Base-by-base conservation (phyloP, 2,888 invertebrate species). In the Schizaphis graminum region DNA sequence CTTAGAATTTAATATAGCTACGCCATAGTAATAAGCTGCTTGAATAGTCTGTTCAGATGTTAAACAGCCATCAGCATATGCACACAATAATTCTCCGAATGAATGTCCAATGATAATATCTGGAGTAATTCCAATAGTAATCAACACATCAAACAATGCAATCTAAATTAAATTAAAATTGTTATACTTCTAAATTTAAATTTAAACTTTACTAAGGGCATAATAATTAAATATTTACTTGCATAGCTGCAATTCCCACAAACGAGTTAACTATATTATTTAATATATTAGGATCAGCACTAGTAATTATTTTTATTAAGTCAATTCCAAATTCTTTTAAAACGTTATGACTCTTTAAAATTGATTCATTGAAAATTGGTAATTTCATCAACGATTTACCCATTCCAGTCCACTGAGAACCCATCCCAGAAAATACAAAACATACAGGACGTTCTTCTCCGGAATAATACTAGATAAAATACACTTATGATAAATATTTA, bases 41-140 rank as follows among this genome's bases (percentile, higher is more conserved):
- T 98, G 96, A 94, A 99, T 97, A 96, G 98, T 98, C 96, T 99
- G 98, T 95, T 98, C 98, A 0, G 97, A 97, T 0, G 98, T 98
- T 95, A 99, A 97, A 95, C 98, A 98, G 0, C 98, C 98, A 96
- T 99, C 99, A 4, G 98, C 99, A 96, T 99, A 99, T 0, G 98
- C 99, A 96, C 99, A 99, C 1, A 98, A 99, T 13, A 99, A 96
- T 96, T 99, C 99, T 47, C 99, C 99, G 0, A 98, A 98, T 21
- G 99, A 99, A 96, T 99, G 99, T 3, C 99, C 98, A 94, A 98
- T 97, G 94, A 98, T 97, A 28, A 97, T 97, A 96, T 98, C 97
- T 1, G 98, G 97, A 77, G 96, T 96, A 28, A 98, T 96, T n/a
- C 97, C 97, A 28, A 97, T 95, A 11, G 96, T 96, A 89, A 95